Percentiles rank a stretch among this genome's conserved stretches.
phyloP scores from a whole-genome alignment of 1,140 invertebrate genomes.

The Cherax destructor region DNA sequence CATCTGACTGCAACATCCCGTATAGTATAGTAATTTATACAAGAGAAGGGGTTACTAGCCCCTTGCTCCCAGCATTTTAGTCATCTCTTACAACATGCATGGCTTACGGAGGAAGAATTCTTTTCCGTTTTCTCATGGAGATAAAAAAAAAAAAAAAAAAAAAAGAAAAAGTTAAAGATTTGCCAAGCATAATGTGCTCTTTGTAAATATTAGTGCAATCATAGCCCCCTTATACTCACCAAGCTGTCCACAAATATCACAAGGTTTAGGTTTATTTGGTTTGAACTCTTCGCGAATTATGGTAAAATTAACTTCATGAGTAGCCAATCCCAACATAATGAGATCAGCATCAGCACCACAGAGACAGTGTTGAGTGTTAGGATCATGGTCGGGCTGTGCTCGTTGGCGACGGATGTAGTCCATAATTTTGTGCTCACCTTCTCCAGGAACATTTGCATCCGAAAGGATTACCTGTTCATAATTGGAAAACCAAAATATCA shows the following conservation, averaged over 20 bases:
- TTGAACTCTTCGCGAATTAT: slow-evolving; percentile 99
- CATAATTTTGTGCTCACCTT: slow-evolving; percentile 99
- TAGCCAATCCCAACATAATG: slow-evolving; percentile 98
- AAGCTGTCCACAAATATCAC: slow-evolving; percentile 96
- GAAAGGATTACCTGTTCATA: slow-evolving; percentile 87
- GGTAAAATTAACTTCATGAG: slow-evolving; percentile 99
- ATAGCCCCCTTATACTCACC: too few relatives aligned
- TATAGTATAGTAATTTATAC: too few relatives aligned
- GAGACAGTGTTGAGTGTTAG: slow-evolving; percentile 97
- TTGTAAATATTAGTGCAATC: too few relatives aligned
- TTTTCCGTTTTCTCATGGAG: too few relatives aligned
- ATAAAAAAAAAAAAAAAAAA: too few relatives aligned
- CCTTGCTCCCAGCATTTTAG: too few relatives aligned
- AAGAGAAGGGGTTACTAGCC: too few relatives aligned
- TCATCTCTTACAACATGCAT: too few relatives aligned
- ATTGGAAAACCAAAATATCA: not conserved
- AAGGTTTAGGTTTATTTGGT: slow-evolving; percentile 96
- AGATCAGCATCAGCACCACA: slow-evolving; percentile 99
- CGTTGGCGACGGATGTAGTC: slow-evolving; percentile 97
- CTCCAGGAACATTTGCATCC: slow-evolving; percentile 98
- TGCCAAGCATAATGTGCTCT: too few relatives aligned
- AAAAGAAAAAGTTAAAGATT: too few relatives aligned
- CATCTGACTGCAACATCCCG: too few relatives aligned
- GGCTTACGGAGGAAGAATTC: too few relatives aligned
- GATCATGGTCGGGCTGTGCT: slow-evolving; percentile 93